Percentiles rank a stretch among this genome's conserved stretches.
Conservation (phyloP, 2,797 vertebrate species). For the Melanogrammus aeglefinus region DNA sequence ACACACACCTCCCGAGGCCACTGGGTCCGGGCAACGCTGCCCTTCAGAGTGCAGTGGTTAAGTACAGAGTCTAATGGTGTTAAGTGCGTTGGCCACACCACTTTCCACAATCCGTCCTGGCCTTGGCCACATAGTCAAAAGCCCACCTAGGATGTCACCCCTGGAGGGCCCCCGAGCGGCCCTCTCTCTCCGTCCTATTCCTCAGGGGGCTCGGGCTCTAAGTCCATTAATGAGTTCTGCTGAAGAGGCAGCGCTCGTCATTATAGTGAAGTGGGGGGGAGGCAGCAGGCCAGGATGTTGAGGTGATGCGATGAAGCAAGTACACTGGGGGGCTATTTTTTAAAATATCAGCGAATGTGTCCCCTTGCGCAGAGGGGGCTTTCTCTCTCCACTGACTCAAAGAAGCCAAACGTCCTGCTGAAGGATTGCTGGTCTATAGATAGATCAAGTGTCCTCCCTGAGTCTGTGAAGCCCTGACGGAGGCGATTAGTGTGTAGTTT, state of each 20-base stretch:
- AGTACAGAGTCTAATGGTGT: slow-evolving; percentile 33
- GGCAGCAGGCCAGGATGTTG: not conserved
- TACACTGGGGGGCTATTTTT: slow-evolving; percentile 8
- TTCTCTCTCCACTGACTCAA: not conserved
- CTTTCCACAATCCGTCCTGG: slow-evolving; percentile 6
- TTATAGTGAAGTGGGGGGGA: slow-evolving; percentile 1
- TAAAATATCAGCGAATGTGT: slow-evolving; percentile 17
- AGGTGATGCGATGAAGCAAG: slow-evolving; percentile 15
- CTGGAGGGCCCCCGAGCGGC: slow-evolving; percentile 28
- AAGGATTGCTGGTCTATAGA: too few species aligned
- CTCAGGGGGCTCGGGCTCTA: slow-evolving; percentile 22
- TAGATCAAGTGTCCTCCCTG: too few species aligned
- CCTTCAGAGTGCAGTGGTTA: not conserved
- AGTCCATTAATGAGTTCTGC: slow-evolving; percentile 22
- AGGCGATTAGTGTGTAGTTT: too few species aligned
- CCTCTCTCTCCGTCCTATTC: not conserved
- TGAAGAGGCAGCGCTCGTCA: slow-evolving; percentile 19
- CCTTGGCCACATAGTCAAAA: slow-evolving; percentile 34
- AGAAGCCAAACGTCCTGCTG: too few species aligned
- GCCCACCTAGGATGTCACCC: slow-evolving; percentile 30
- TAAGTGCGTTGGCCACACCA: slow-evolving; percentile 20
- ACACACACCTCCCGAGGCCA: slow-evolving; percentile 25
- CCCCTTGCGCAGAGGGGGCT: not conserved
- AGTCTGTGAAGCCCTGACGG: too few species aligned
- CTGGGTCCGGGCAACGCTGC: slow-evolving; percentile 17